These are phyloP conservation scores for Atta cephalotes DNA, from an alignment of 1,140 invertebrate species.

Conservation along the genomic window DNA sequence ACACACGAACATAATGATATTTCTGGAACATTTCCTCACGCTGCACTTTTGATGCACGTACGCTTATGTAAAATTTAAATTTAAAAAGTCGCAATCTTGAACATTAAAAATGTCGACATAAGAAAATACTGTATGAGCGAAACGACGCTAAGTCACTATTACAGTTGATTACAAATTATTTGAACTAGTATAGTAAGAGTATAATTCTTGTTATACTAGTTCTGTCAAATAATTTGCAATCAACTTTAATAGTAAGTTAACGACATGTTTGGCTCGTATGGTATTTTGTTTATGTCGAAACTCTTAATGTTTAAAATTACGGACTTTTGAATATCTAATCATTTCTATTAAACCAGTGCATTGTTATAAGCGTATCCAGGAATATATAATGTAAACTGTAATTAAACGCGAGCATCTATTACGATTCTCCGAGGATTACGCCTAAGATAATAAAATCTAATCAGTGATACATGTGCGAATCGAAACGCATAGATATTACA, in stretches of 20 bases:
- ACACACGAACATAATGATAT: constrained; percentile 12
- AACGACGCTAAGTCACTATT: not conserved
- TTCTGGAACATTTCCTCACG: constrained; percentile 27
- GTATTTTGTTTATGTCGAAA: no score
- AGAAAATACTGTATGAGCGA: not conserved
- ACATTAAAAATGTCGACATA: not conserved
- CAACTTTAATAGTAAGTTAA: no score
- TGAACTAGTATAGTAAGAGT: not conserved
- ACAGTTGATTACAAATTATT: not conserved
- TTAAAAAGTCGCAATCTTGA: not conserved
- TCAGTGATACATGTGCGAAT: not conserved
- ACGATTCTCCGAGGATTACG: not conserved
- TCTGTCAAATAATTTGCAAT: no score
- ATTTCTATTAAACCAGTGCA: not conserved
- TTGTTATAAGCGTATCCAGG: not conserved
- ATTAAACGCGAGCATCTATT: not conserved
- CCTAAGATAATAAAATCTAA: constrained; percentile 11
- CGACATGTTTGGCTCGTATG: no score
- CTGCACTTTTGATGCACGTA: not conserved
- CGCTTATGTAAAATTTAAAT: not conserved
- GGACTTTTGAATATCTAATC: constrained; percentile 9
- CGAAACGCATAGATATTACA: constrained; percentile 36
- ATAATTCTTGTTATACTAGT: no score
- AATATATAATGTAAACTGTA: not conserved
- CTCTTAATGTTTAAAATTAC: no score